These are phyloP conservation scores for Brachyptera putata DNA, from an alignment of 2,888 invertebrate species.

Conservation along the genomic window DNA sequence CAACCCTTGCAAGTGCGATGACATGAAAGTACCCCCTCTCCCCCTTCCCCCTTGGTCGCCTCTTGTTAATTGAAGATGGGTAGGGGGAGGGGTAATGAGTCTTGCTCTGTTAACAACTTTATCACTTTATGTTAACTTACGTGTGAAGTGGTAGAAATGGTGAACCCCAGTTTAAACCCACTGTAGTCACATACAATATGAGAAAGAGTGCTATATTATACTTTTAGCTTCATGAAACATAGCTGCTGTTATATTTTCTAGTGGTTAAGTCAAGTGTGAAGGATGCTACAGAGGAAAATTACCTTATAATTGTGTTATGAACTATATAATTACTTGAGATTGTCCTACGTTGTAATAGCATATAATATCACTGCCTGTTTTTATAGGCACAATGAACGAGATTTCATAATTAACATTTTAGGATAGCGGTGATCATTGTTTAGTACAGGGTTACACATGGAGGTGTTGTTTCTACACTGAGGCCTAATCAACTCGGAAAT, in stretches of 20 bases:
- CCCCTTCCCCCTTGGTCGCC: constrained; percentile 9
- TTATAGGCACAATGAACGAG: background rate
- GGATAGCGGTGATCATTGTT: too few relatives aligned
- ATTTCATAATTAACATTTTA: background rate
- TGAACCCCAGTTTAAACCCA: background rate
- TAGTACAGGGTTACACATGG: too few relatives aligned
- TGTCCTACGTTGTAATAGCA: background rate
- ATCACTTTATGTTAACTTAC: constrained; percentile 14
- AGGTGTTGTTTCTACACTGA: too few relatives aligned
- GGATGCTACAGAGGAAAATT: too few relatives aligned
- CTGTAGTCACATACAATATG: too few relatives aligned
- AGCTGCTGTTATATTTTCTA: background rate
- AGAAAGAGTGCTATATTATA: background rate
- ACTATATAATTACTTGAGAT: too few relatives aligned
- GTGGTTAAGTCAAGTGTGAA: too few relatives aligned
- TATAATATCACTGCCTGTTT: background rate
- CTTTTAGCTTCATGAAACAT: too few relatives aligned
- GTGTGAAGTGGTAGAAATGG: background rate
- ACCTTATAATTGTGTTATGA: too few relatives aligned
- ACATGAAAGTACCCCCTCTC: constrained; percentile 29
- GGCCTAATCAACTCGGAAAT: too few relatives aligned
- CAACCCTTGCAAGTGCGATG: too few relatives aligned
- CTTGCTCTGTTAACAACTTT: constrained; percentile 37
- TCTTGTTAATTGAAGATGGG: constrained; percentile 41
- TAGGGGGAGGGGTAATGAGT: constrained; percentile 41